A percentile compares a stretch with the other conserved stretches of the same genome.
These are phyloP conservation scores for Todus mexicanus DNA, from an alignment of 2,797 vertebrate species.

Conservation along the genomic window DNA sequence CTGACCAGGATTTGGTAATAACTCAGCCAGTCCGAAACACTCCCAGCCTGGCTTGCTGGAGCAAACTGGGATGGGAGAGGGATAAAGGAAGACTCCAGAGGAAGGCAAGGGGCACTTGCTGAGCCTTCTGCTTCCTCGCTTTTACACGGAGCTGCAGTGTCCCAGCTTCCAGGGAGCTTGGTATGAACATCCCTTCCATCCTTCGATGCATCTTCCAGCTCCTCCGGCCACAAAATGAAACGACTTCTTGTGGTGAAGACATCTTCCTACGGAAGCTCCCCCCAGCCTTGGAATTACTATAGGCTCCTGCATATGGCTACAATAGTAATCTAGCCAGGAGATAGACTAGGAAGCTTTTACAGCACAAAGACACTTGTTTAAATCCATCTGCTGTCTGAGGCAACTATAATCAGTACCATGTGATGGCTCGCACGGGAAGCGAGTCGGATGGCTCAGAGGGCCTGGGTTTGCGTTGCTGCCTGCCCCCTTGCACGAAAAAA, in stretches of 20 bases:
- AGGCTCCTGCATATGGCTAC: not conserved
- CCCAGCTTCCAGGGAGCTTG: not conserved
- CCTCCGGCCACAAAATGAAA: not conserved
- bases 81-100: not conserved
- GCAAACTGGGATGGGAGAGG: not conserved
- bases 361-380: not conserved
- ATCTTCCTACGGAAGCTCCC: not conserved
- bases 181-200: not conserved
- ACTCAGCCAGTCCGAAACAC: not conserved
- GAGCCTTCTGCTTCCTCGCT: not conserved
- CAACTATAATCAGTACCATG: not conserved
- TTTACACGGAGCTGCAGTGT: not conserved
- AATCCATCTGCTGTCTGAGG: slow-evolving; percentile 41
- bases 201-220: not conserved
- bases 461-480: not conserved
- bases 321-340: not conserved
- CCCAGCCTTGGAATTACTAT: not conserved
- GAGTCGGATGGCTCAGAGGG: not conserved
- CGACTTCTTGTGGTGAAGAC: not conserved
- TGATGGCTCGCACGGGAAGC: not conserved
- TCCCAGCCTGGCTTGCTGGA: not conserved
- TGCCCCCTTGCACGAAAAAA: not conserved
- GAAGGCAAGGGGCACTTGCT: not conserved
- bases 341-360: not conserved
- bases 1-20: not conserved